Conservation (phyloP, 1,140 invertebrate species). For the Drosophila hydei region DNA sequence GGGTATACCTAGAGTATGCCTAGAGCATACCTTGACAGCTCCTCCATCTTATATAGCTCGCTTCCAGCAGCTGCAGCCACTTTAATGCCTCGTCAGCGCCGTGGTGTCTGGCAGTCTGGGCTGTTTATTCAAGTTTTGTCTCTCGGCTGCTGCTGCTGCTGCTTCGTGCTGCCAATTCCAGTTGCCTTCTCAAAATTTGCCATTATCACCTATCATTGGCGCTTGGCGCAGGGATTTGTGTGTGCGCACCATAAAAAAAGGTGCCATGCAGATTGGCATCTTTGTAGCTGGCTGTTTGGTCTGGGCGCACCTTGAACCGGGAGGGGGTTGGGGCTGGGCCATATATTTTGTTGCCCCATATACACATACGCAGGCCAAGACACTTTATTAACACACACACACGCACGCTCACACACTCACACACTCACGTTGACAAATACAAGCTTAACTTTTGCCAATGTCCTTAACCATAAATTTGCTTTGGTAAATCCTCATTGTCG, state of each 20-base stretch:
- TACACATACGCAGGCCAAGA: conserved; percentile 27
- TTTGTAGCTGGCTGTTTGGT: conserved; percentile 52
- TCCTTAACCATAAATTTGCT: conserved; percentile 80
- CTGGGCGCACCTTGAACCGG: conserved; percentile 38
- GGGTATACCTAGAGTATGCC: no score
- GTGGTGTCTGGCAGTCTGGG: background rate
- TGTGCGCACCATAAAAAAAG: conserved; percentile 61
- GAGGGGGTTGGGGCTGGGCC: conserved; percentile 18
- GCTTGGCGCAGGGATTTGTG: conserved; percentile 74
- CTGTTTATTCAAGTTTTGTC: conserved; percentile 29
- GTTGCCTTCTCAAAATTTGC: conserved; percentile 66
- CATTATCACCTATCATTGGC: conserved; percentile 83
- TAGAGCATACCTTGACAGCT: no score
- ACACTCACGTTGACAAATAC: conserved; percentile 29
- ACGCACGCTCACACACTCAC: conserved; percentile 30
- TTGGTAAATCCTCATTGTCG: conserved; percentile 80
- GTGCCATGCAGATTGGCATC: conserved; percentile 78
- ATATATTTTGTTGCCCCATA: conserved; percentile 53
- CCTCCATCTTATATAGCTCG: no score
- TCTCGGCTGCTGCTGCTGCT: background rate
- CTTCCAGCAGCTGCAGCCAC: conserved; percentile 1
- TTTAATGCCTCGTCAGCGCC: conserved; percentile 21
- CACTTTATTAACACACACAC: conserved; percentile 52
- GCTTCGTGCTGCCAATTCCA: conserved; percentile 3
- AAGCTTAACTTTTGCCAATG: conserved; percentile 77